Percentiles rank a stretch among this genome's conserved stretches.
Evolutionary conservation across 2,888 invertebrate genomes (phyloP).

Genomic region (Tachina grossa): DNA sequence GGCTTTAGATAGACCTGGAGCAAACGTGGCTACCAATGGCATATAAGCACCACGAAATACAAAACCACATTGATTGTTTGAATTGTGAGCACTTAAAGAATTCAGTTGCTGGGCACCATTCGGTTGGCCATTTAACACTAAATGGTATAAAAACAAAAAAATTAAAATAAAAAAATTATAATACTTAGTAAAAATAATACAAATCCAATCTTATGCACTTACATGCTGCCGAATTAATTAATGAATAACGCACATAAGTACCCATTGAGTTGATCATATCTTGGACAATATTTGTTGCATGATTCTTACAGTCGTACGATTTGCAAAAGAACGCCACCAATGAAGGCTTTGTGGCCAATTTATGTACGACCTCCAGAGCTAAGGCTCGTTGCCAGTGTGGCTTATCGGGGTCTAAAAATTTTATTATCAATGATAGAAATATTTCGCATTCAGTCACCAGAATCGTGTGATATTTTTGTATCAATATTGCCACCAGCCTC

Average conservation of each 20-base stretch:
- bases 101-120: conserved; percentile 76
- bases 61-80: conserved; percentile 86
- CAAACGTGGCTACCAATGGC: conserved; percentile 92
- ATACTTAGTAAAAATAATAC: background rate
- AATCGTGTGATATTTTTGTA: conserved; percentile 95
- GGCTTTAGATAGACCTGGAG: conserved; percentile 93
- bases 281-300: conserved; percentile 95
- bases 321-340: conserved; percentile 95
- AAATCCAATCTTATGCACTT: conserved; percentile 31
- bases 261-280: conserved; percentile 97
- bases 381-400: conserved; percentile 98
- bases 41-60: conserved; percentile 96
- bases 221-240: conserved; percentile 84
- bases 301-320: conserved; percentile 97
- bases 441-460: conserved; percentile 99
- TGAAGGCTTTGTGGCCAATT: conserved; percentile 93
- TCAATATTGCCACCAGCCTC: conserved; percentile 94
- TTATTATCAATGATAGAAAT: conserved; percentile 97
- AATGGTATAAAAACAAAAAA: background rate
- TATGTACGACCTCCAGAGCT: conserved; percentile 97
- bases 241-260: conserved; percentile 95
- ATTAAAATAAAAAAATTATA: background rate
- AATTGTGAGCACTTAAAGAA: conserved; percentile 83
- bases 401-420: conserved; percentile 98
- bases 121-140: conserved; percentile 77